Percentiles rank a stretch among this genome's conserved stretches.
Conservation (phyloP, 30 jellyfish, hydroid and myxozoan species). For the Cassiopea xamachana region DNA sequence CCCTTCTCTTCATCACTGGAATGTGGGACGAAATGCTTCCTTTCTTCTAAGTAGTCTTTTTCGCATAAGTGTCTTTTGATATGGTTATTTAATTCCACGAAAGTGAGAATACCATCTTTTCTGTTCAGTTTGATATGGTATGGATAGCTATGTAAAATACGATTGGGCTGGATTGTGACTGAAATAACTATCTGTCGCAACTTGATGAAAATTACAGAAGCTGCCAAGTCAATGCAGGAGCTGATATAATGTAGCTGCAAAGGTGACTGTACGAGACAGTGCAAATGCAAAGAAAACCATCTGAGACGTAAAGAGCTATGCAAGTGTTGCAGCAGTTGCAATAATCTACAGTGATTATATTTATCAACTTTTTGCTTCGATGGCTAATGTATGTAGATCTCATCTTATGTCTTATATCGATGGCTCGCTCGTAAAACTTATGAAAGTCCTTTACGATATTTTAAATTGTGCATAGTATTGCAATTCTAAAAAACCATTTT, state of each 20-base stretch:
- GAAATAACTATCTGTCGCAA: not conserved
- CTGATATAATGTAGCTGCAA: not conserved
- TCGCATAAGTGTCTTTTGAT: not conserved
- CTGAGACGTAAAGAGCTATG: not conserved
- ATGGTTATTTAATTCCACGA: not conserved
- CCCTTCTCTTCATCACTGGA: not conserved
- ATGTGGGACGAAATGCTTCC: not conserved
- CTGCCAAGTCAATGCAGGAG: not conserved
- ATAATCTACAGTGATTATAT: not conserved
- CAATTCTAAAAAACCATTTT: not conserved
- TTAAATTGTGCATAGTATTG: not conserved
- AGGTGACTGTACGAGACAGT: not conserved
- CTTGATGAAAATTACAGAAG: not conserved
- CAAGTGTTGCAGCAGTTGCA: not conserved
- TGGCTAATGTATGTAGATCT: not conserved
- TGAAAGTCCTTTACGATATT: not conserved
- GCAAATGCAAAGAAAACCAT: not conserved
- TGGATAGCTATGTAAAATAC: not conserved
- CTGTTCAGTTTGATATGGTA: not conserved
- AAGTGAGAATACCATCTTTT: too few species aligned
- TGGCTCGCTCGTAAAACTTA: not conserved
- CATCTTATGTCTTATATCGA: not conserved
- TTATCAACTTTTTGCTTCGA: not conserved
- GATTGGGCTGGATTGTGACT: not conserved
- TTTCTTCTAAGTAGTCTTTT: not conserved